Conservation (phyloP, 2,113 vertebrate genomes). For the Mesembrinibis cayennensis region DNA sequence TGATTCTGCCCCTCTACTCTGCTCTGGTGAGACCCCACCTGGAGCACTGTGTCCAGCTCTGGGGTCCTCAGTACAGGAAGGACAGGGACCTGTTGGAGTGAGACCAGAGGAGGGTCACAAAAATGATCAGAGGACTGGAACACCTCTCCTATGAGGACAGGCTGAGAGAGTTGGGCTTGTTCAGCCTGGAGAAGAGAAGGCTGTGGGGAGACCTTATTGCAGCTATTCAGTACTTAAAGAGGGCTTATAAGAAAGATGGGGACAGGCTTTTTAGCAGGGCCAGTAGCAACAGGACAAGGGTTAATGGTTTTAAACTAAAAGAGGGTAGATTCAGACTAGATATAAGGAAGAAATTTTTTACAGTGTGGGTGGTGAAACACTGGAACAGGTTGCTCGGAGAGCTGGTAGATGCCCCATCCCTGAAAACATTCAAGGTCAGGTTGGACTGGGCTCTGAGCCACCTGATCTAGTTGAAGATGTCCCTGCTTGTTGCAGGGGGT, state of each 20-base stretch:
- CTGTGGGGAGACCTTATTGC: not conserved
- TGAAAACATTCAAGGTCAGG: not conserved
- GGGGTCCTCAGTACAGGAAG: not conserved
- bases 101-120: not conserved
- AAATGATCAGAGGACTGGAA: not conserved
- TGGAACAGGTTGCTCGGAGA: not conserved
- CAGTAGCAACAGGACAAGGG: not conserved
- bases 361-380: not conserved
- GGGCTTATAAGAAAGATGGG: not conserved
- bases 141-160: not conserved
- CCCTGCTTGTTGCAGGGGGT: rapidly evolving
- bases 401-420: too few relatives aligned
- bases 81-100: not conserved
- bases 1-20: not conserved
- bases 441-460: not conserved
- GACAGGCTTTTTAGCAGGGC: not conserved
- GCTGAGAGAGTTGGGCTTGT: not conserved
- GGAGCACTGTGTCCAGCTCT: not conserved
- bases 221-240: not conserved
- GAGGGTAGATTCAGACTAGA: not conserved
- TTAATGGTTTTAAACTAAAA: not conserved
- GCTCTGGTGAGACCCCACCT: not conserved
- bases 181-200: not conserved
- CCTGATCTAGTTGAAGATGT: not conserved
- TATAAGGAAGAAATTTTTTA: not conserved